Evolutionary conservation across 1,140 invertebrate genomes (phyloP), one percentile per base, ranked within the genome.

Genomic region (Heliconius hewitsoni): DNA sequence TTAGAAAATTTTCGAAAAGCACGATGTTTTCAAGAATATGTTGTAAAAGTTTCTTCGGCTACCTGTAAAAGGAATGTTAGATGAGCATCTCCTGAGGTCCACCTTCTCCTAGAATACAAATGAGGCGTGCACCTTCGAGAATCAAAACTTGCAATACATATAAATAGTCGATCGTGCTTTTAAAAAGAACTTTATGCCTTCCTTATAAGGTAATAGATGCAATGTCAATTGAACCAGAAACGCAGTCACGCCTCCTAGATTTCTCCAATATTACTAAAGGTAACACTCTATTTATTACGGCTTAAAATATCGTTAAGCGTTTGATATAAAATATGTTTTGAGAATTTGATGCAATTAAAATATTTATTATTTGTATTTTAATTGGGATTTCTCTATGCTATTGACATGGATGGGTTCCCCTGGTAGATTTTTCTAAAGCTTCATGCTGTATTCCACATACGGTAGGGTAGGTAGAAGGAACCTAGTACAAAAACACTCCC

Each of bases 41-140:
- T 50, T 79, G 74, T 70, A 60, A 74, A 76, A 80, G 74, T 73
- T 79, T 78, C 72, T 39, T 70, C 50, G 80, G 77, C 80, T 81
- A 81, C 80, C 73, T 77, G 76, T 81, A 84, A 81, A 82, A 81
- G 83, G 83, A 84, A 84, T 84, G 77, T 73, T 76, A 81, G 77
- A 84, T 84, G 83, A 83, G 82, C 39, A 82, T 84, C 81, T 81
- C 79, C 73, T 80, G 76, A 81, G 83, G 79, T 79, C 81, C 71
- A 78, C 37, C 81, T 82, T 76, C 78, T 73, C 19, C 52, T 70
- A 37, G 83, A 82, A 84, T 84, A 83, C 79, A 82, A 82, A 84
- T 84, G 83, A 82, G 81, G 76, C 81, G 76, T 83, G 76, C 71
- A 80, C 78, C 79, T 79, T 66, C 34, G 79, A 77, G 77, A 72